These are phyloP conservation scores for Passer domesticus DNA, from an alignment of 2,113 vertebrate species.

Conservation along the genomic window DNA sequence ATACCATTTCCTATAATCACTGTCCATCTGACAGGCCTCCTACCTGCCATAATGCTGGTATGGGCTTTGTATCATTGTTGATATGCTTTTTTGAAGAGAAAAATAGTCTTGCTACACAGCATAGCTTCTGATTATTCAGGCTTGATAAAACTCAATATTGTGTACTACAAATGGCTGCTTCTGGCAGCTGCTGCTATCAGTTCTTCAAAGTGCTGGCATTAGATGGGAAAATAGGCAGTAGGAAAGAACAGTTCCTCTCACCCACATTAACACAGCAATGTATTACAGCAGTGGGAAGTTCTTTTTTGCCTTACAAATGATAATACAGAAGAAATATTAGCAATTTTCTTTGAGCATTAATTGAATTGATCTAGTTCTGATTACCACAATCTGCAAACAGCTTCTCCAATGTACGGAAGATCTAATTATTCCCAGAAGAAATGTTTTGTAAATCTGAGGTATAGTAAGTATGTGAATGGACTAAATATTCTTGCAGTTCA, in stretches of 20 bases:
- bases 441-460: background rate
- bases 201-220: background rate
- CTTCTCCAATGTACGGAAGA: background rate
- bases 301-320: background rate
- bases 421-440: background rate
- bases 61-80: background rate
- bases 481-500: background rate
- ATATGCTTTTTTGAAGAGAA: background rate
- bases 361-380: constrained; percentile 7
- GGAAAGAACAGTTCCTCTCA: background rate
- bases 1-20: background rate
- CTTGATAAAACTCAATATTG: background rate
- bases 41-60: background rate
- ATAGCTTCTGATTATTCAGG: background rate
- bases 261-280: background rate
- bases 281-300: background rate
- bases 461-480: background rate
- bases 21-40: background rate
- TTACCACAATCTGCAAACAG: background rate
- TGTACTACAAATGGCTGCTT: background rate
- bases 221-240: background rate
- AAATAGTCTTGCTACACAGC: background rate
- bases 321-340: background rate
- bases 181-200: background rate
- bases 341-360: background rate